Evolutionary conservation across 2,113 vertebrate species (phyloP).

Genomic region (cat (Felis catus)): F.catus_Fca126_mat1.0 CM031415.1:9072001-9072500

Average conservation of each 20-base stretch:
- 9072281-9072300: neutral
- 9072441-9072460: conserved; percentile 30
- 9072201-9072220: neutral
- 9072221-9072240: neutral
- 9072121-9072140: conserved; percentile 15
- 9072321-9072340: conserved; percentile 17
- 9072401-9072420: conserved; percentile 12
- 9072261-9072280: conserved; percentile 23
- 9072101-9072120: neutral
- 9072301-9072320: neutral
- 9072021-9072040: conserved; percentile 51
- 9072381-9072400: conserved; percentile 43
- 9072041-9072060: conserved; percentile 47
- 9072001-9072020: conserved; percentile 72
- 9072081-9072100: neutral
- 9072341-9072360: conserved; percentile 10
- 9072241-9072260: neutral
- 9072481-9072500: conserved; percentile 33
- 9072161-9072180: neutral
- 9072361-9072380: neutral
- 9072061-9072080: neutral
- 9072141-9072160: neutral
- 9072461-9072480: conserved; percentile 7
- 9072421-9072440: conserved; percentile 16
- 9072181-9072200: neutral